Base-by-base conservation (phyloP, 1,140 invertebrate genomes). In the Drosophila pseudoananassae region DNA sequence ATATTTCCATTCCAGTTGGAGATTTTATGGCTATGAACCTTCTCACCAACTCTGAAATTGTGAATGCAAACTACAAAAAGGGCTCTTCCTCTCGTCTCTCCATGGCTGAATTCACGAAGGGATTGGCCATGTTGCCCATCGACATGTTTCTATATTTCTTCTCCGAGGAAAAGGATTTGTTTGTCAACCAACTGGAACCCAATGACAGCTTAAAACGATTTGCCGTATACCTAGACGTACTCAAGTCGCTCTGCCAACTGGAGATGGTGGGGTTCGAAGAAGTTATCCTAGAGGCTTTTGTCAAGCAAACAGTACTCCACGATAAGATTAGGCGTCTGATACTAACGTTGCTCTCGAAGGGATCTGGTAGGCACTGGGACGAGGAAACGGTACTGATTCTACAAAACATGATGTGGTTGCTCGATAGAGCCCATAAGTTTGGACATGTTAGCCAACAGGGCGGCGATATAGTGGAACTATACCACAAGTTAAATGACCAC, bases 161-260 rank as follows among this genome's bases (percentile, higher is more conserved):
- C 29, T 83, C 84, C 9, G 40, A 66, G 2, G 92, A 92, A 47
- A 82, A 64, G 17, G 59, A 92, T 29, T 89, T 92, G 46, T 76
- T 78, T 55, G 45, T 10, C 2, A 54, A 77, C 53, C 90, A 78
- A 65, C 45, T 88, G 10, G 27, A 17, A 17, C 38, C 43, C 9
- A 89, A 76, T 43, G 87, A 89, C 45, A 73, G 66, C 2, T 60
- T 65, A 5, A 75, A 83, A 29, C 90, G 92, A 4, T 49, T 87
- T 1, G 55, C 64, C 4, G 68, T 76, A 2, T 83, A 91, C 46
- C 60, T 84, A 0, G 90, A 92, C 52, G 92, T 93, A 5, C 90
- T 93, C 1, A 90, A 92, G 27, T 81, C 91, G 46, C 92, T 94
- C 33, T 91, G 93, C 4, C 73, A 92, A 46, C 77, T 94, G 20